Evolutionary conservation across 2,797 vertebrate species (phyloP).

Genomic region (Pantherophis alleghaniensis): DNA sequence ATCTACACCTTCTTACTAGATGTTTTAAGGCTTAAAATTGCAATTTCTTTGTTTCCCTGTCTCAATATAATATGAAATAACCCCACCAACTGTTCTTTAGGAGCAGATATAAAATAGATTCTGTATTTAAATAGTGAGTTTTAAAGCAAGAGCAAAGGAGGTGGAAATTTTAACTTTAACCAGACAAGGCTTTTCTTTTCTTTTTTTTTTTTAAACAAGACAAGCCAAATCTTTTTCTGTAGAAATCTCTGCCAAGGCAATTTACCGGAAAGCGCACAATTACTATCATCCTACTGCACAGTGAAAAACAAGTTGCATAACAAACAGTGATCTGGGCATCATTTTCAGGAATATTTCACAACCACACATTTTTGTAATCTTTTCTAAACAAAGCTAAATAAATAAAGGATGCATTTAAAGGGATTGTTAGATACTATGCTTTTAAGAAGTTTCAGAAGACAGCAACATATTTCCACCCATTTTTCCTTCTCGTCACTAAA

Average conservation of each 20-base stretch:
- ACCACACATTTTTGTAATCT: not conserved
- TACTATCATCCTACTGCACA: slow-evolving; percentile 40
- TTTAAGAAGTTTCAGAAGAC: not conserved
- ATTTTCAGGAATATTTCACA: slow-evolving; percentile 36
- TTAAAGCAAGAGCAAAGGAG: not conserved
- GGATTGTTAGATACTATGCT: slow-evolving; percentile 1
- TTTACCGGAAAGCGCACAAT: slow-evolving; percentile 51
- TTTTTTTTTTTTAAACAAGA: slow-evolving; percentile 23
- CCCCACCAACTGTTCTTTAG: not conserved
- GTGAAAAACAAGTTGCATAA: slow-evolving; percentile 51
- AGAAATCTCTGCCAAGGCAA: slow-evolving; percentile 40
- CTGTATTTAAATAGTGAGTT: not conserved
- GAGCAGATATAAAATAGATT: not conserved
- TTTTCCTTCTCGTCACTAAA: not conserved
- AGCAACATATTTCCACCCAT: not conserved
- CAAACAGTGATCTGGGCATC: slow-evolving; percentile 12
- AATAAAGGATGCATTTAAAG: not conserved
- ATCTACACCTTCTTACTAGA: not conserved
- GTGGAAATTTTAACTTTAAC: not conserved
- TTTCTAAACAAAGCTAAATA: slow-evolving; percentile 12
- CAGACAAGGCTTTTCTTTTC: not conserved
- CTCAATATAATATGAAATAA: not conserved
- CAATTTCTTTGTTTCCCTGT: not conserved
- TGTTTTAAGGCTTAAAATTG: not conserved
- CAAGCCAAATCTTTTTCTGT: not conserved